Evolutionary conservation across 2,797 vertebrate species (phyloP), one percentile per base, ranked within the genome.

Genomic region (Balearica regulorum): DNA sequence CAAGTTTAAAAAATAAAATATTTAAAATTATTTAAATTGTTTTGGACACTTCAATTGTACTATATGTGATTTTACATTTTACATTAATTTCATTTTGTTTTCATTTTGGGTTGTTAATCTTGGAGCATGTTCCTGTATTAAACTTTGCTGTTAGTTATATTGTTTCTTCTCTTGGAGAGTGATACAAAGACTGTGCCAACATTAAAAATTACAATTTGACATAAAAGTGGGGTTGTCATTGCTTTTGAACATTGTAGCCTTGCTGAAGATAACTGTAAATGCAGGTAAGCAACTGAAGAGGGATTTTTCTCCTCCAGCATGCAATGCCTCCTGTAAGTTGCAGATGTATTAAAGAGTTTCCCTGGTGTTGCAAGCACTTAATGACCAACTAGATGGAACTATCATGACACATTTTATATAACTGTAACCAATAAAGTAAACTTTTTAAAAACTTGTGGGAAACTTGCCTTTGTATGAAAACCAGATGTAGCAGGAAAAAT

Each of bases 21-120:
- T 99, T 99, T 99, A 98, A 99, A 99, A 98, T 98, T 98, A 99
- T 99, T 99, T 99, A 99, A 98, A 97, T 98, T 98, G 98, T 98
- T 98, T 98, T 99, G 98, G 98, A 98, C 85, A 93, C 98, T 97
- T 98, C 98, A 98, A 98, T 98, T 98, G 98, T 98, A 98, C 97
- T 97, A 95, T 98, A 97, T 98, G 98, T 99, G 98, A 98, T 99
- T 43, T 98, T 98, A 96, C 98, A 95, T 98, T 98, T 97, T 98
- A 95, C 98, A 97, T 98, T 96, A 96, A 97, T 97, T 98, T 96
- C 96, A 73, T 97, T 92, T 94, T 97, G 78, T 97, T 95, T 92
- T 97, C 92, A 89, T 96, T 95, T 97, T 96, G 96, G 96, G 91
- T 96, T 98, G 97, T 98, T 98, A 94, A 97, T 97, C 97, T 96